phyloP scores from a whole-genome alignment of 2,888 invertebrate species.

The Perizoma flavofasciatum region DNA sequence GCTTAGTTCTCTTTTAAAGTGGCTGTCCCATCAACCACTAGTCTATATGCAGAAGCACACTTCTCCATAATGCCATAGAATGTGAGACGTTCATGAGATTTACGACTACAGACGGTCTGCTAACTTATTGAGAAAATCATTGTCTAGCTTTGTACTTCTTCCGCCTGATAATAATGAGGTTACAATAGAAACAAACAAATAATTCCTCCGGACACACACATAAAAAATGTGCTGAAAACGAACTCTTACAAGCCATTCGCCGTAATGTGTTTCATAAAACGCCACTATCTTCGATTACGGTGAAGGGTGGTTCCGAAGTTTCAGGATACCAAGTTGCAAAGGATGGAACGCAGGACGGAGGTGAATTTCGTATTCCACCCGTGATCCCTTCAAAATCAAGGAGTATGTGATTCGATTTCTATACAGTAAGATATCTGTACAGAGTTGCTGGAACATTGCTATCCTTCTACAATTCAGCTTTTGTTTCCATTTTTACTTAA shows the following conservation, averaged over 20 bases:
- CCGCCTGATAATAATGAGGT: too few species aligned
- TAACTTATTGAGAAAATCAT: too few species aligned
- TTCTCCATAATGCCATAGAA: too few species aligned
- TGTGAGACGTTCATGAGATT: too few species aligned
- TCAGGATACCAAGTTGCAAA: constrained; percentile 25
- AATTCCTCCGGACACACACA: constrained; percentile 6
- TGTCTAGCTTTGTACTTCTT: too few species aligned
- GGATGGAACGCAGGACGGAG: constrained; percentile 48
- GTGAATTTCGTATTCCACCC: constrained; percentile 70
- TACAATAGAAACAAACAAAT: constrained; percentile 15
- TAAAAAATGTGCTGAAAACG: constrained; percentile 25
- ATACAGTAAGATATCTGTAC: constrained; percentile 54
- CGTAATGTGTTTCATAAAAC: constrained; percentile 39
- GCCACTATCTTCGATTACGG: constrained; percentile 50
- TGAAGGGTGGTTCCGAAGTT: constrained; percentile 37
- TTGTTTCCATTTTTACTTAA: too few species aligned
- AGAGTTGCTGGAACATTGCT: constrained; percentile 48
- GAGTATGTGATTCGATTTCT: constrained; percentile 83
- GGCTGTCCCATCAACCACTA: too few species aligned
- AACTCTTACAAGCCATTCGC: constrained; percentile 32
- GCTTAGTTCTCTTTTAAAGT: too few species aligned
- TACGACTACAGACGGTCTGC: too few species aligned
- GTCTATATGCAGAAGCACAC: too few species aligned
- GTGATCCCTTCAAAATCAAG: constrained; percentile 78
- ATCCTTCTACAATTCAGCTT: background rate